phyloP scores from a whole-genome alignment of 2,888 invertebrate genomes.

The Caenorhabditis zanzibari region DNA sequence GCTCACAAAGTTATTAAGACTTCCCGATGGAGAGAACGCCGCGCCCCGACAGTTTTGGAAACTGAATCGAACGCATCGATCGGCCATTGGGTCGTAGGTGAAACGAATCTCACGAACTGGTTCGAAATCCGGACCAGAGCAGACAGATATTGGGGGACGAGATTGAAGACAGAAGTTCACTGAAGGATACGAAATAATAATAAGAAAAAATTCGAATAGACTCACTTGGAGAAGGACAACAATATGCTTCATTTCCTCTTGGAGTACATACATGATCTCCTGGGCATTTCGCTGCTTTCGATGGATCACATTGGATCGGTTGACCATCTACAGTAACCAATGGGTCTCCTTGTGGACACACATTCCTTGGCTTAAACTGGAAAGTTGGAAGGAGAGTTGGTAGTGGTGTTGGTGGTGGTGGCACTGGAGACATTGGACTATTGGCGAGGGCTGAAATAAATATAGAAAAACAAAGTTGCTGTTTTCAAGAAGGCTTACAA shows the following conservation, averaged over 20 bases:
- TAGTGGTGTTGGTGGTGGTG: conserved; percentile 19
- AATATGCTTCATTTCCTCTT: conserved; percentile 61
- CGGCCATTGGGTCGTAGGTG: conserved; percentile 71
- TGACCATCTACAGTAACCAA: conserved; percentile 59
- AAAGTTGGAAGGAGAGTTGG: conserved; percentile 24
- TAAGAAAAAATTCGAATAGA: background rate
- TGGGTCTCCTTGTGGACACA: conserved; percentile 71
- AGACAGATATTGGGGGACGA: conserved; percentile 69
- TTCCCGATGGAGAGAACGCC: conserved; percentile 39
- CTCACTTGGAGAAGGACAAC: conserved; percentile 74
- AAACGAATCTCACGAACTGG: conserved; percentile 70
- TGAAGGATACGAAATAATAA: conserved; percentile 55
- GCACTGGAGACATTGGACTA: conserved; percentile 43
- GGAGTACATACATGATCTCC: conserved; percentile 69
- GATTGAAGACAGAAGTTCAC: conserved; percentile 71
- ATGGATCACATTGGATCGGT: conserved; percentile 62
- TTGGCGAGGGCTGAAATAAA: conserved; percentile 45
- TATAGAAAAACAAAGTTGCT: background rate
- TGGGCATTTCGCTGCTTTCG: conserved; percentile 68
- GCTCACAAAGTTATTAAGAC: conserved; percentile 67
- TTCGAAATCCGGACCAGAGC: conserved; percentile 59
- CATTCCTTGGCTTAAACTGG: conserved; percentile 46
- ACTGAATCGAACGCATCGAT: conserved; percentile 70
- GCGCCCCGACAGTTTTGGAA: conserved; percentile 64
- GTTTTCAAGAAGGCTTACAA: conserved; percentile 58